A percentile compares a stretch with the other conserved stretches of the same genome.
These are phyloP conservation scores for Andrena chrysosceles DNA, from an alignment of 2,888 invertebrate genomes.

Conservation along the genomic window DNA sequence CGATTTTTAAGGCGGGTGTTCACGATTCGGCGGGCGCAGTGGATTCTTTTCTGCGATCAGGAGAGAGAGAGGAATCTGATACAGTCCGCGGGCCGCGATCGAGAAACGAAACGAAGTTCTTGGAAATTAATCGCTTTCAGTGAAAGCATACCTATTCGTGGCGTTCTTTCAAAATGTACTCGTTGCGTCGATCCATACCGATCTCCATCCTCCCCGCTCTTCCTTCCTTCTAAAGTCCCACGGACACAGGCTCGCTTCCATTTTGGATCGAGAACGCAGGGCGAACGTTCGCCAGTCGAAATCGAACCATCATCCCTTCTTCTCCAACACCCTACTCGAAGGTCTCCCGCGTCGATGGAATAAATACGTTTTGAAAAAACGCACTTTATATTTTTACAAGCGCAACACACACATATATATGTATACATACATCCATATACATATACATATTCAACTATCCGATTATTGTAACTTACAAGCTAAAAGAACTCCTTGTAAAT, in stretches of 20 bases:
- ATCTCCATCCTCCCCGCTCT: neutral
- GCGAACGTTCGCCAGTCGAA: conserved; percentile 16
- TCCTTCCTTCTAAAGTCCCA: neutral
- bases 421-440: conserved; percentile 61
- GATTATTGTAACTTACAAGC: conserved; percentile 67
- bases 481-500: conserved; percentile 70
- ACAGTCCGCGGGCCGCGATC: conserved; percentile 35
- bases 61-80: conserved; percentile 4
- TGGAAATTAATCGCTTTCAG: conserved; percentile 76
- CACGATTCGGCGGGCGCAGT: conserved; percentile 4
- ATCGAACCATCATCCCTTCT: neutral
- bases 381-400: conserved; percentile 76
- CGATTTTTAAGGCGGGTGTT: neutral
- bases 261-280: neutral
- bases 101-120: conserved; percentile 61
- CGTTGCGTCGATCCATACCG: conserved; percentile 68
- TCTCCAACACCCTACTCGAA: neutral
- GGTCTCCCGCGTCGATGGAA: conserved; percentile 63
- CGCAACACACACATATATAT: conserved; percentile 63
- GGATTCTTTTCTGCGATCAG: conserved; percentile 20
- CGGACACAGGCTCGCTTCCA: neutral
- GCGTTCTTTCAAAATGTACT: conserved; percentile 76
- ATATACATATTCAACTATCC: conserved; percentile 59
- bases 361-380: conserved; percentile 71
- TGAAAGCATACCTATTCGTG: conserved; percentile 77